Evolutionary conservation across 92 coral and sea anemone species (phyloP), one percentile per base, ranked within the genome.

Genomic region (Zoanthus sansibaricus): DNA sequence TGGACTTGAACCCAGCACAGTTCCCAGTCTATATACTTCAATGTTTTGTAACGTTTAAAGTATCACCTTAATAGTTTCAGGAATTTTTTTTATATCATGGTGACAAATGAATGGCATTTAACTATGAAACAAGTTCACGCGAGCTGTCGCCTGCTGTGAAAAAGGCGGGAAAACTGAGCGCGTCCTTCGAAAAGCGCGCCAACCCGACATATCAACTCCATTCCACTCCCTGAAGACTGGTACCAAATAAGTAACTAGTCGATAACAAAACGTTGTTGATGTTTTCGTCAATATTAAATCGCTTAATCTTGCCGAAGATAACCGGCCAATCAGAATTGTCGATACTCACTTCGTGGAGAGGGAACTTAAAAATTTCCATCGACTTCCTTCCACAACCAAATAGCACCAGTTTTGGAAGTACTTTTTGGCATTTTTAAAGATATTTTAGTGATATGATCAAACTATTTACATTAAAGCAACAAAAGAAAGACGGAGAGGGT

Each of bases 401-500:
- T 59, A 82, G 87, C 74, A 30, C 72, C 66, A 76, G 83, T 87
- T 90, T 84, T 83, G 17, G 52, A 76, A 83, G 64, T 64, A 90
- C 20, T 52, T 72, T 79, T 76, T 85, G 56, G 86, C 30, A 78
- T 64, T 79, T 86, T 83, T 82, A 82, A 67, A 71, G 86, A 74
- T 70, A 51, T 30, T 72, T 79, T 76, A 74, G 84, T 12, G 98
- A 92, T 95, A 97, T 97, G 99, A 97, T 97, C 89, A 97, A 92
- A 88, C 94, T 97, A 83, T 97, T 97, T 84, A 92, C 97, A 62
- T 92, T 97, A 46, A 97, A 97, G 83, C 97, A 97, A 90, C 99
- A 97, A 80, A 97, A 97, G 90, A 97, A 97, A 79, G 99, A 97
- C 83, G 99, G 99, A 56, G 99, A 97, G 76, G 95, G 98, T 68